Conservation (phyloP, 2,888 invertebrate genomes). For the Tetanocera ferruginea region DNA sequence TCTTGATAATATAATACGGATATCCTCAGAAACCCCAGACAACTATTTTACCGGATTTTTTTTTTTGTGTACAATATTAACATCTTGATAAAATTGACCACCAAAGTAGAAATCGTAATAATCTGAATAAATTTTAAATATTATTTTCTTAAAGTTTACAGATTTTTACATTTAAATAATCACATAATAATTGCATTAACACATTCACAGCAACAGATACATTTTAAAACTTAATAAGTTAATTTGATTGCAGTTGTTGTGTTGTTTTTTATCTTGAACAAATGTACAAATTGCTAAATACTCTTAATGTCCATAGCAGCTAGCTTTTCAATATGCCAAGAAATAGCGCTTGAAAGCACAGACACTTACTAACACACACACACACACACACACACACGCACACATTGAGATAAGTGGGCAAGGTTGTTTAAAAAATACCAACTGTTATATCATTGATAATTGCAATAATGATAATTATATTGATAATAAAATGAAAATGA, state of each 20-base stretch:
- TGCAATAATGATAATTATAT: not conserved
- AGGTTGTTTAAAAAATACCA: not conserved
- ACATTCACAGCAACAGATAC: conserved; percentile 9
- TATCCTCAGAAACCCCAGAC: too few relatives aligned
- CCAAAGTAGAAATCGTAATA: not conserved
- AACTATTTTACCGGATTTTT: not conserved
- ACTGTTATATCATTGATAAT: not conserved
- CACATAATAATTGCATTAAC: too few relatives aligned
- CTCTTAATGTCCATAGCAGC: not conserved
- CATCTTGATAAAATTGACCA: too few relatives aligned
- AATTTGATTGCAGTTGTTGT: conserved; percentile 46
- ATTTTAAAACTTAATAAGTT: conserved; percentile 48
- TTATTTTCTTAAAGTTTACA: too few relatives aligned
- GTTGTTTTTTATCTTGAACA: conserved; percentile 5
- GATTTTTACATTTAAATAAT: too few relatives aligned
- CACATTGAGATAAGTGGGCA: not conserved
- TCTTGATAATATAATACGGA: too few relatives aligned
- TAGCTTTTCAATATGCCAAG: not conserved
- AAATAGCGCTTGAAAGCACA: not conserved
- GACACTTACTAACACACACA: not conserved
- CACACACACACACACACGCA: not conserved
- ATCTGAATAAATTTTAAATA: not conserved
- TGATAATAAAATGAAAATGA: not conserved
- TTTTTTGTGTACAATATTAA: not conserved
- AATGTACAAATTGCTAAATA: not conserved